Evolutionary conservation across 2,888 invertebrate species (phyloP).

Genomic region (Drosophila eohydei): DNA sequence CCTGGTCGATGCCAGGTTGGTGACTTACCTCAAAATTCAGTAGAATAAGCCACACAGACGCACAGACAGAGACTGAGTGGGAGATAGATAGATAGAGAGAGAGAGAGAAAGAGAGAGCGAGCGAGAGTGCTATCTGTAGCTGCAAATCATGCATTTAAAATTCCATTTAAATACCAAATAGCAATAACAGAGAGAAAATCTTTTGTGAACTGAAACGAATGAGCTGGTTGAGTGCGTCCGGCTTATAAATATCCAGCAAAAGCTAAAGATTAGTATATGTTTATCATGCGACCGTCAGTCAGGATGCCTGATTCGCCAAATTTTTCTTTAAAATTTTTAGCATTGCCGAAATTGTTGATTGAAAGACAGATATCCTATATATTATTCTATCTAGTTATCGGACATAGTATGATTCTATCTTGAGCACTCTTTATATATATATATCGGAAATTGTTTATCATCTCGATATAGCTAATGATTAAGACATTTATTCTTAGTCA

Average conservation of each 20-base stretch:
- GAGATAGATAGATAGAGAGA: not conserved
- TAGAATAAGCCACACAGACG: conserved; percentile 9
- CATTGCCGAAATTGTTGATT: too few species aligned
- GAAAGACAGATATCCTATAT: too few species aligned
- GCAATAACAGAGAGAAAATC: conserved; percentile 30
- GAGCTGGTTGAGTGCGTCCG: not conserved
- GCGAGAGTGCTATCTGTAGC: not conserved
- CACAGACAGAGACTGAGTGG: not conserved
- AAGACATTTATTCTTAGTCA: too few species aligned
- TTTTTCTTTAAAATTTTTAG: too few species aligned
- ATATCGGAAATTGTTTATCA: not conserved
- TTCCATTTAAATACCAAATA: conserved; percentile 65
- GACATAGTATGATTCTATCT: too few species aligned
- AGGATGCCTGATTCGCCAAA: too few species aligned
- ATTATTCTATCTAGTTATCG: too few species aligned
- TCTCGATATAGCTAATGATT: too few species aligned
- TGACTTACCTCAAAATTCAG: conserved; percentile 24
- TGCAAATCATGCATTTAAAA: conserved; percentile 45
- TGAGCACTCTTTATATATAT: too few species aligned
- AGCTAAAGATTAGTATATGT: not conserved
- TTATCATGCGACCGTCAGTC: not conserved
- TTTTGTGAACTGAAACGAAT: conserved; percentile 13
- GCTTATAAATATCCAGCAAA: conserved; percentile 6
- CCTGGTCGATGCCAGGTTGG: not conserved
- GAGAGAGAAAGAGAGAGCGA: not conserved